Base-by-base conservation (phyloP, 2,888 invertebrate genomes). In the Tholera decimalis region DNA sequence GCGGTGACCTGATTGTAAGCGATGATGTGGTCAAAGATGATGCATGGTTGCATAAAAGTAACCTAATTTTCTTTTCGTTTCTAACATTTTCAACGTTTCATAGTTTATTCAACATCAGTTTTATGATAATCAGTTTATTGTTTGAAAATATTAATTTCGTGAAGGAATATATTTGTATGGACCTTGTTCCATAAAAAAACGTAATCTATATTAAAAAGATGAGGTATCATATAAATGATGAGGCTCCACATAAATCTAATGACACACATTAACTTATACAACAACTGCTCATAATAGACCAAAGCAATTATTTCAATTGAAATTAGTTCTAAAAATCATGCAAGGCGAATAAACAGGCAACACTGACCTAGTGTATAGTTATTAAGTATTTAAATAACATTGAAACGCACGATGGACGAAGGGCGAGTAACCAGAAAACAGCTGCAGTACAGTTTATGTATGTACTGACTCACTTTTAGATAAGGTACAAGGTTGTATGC, bases 401-500 rank as follows among this genome's bases (percentile, higher is more conserved):
- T 88, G 88, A 87, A 80, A 83, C 78, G 69, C 88, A 91, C 90
- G 89, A 89, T 85, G 88, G 73, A 51, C 80, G 90, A 91, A 92
- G 91, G 92, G 91, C 89, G 74, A 81, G 82, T 84, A 87, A 83
- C 83, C 88, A 87, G 87, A 87, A 85, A 86, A 83, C 82, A 80
- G 73, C 67, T 82, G 82, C 81, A 80, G 54, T 73, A 73, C 65
- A 33, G 74, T 72, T 64, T 75, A 74, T 47, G 47, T 72, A 72
- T 80, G 68, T 65, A 82, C 64, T 89, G 92, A 92, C 88, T 92
- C 92, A 92, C 84, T 84, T 91, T 87, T 82, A 91, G 92, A 93
- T 92, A 91, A 90, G 88, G 80, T 86, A 88, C 92, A 92, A 92
- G 92, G 93, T 79, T 85, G 54, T 57, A 41, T 51, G 55, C 57